Conservation (phyloP, 2,888 invertebrate species). For the Chorisops tibialis region DNA sequence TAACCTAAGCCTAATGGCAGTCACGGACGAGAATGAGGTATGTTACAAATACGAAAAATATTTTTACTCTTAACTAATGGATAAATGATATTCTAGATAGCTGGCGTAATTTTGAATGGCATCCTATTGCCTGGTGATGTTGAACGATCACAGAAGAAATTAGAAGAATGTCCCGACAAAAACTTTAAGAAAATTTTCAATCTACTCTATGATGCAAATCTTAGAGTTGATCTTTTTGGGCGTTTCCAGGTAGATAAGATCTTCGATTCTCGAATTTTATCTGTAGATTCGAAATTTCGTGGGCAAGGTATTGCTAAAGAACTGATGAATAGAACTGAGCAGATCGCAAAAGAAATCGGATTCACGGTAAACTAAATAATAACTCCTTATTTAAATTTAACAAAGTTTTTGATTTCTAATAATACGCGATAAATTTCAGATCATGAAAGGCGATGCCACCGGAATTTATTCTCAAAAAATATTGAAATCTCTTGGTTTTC, state of each 20-base stretch:
- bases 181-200: constrained; percentile 77
- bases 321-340: constrained; percentile 65
- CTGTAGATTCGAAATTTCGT: constrained; percentile 65
- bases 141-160: constrained; percentile 64
- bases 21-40: constrained; percentile 62
- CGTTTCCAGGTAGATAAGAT: constrained; percentile 66
- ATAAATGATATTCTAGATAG: constrained; percentile 58
- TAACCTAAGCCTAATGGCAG: constrained; percentile 69
- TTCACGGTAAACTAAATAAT: constrained; percentile 59
- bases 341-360: constrained; percentile 62
- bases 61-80: background rate
- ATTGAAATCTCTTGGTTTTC: constrained; percentile 65
- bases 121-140: constrained; percentile 69
- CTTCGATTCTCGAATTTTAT: constrained; percentile 77
- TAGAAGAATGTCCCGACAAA: constrained; percentile 61
- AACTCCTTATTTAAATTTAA: background rate
- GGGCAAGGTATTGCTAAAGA: constrained; percentile 73
- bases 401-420: background rate
- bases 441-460: constrained; percentile 79
- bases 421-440: no score
- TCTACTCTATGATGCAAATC: constrained; percentile 68
- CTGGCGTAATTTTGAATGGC: constrained; percentile 77
- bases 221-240: constrained; percentile 65
- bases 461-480: constrained; percentile 76
- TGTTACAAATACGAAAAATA: constrained; percentile 20